Evolutionary conservation across 1,140 invertebrate genomes (phyloP), one percentile per base, ranked within the genome.

Genomic region (Drosophila santomea): DNA sequence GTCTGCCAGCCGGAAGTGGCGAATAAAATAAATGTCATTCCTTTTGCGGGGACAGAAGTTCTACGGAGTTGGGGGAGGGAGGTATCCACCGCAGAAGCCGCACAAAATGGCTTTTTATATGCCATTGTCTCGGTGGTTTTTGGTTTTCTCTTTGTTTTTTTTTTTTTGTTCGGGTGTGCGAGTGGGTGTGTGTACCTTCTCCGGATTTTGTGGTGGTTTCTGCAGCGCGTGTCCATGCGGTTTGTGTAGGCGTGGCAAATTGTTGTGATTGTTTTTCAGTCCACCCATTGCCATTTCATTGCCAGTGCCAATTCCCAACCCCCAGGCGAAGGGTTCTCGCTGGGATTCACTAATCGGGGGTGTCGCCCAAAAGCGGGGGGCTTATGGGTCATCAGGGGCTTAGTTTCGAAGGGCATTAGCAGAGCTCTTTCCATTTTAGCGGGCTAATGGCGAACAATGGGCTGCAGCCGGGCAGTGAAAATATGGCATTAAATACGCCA

Each of bases 21-120:
- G 85, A 89, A 88, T 88, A 89, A 88, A 88, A 88, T 88, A 89
- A 88, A 88, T 88, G 84, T 84, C 84, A 89, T 88, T 66, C 47
- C 73, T 1, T 2, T 20, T 20, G 20, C 20, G 68, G 57, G 57
- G 57, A 25, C 32, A 47, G 20, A 47, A 32, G 32, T 41, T 32
- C 17, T 17, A 17, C 17, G 17, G 17, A 17, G 17, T 17, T 17
- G 17, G 17, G 17, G 17, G 20, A 20, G 20, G 2, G 20, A 20
- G 20, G 51, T 15, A 74, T 64, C 69, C 68, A 45, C 51, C 64
- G 54, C 55, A 67, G 50, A 79, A 88, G 69, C 83, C 84, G 72
- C 83, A 89, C 80, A 88, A 88, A 88, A 88, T 88, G 84, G 84
- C 83, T 88, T 86, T 86, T 89, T 82, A 17, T 20, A 86, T 86